These are phyloP conservation scores for Phylloscopus trochilus DNA, from an alignment of 2,113 vertebrate genomes.

Conservation along the genomic window DNA sequence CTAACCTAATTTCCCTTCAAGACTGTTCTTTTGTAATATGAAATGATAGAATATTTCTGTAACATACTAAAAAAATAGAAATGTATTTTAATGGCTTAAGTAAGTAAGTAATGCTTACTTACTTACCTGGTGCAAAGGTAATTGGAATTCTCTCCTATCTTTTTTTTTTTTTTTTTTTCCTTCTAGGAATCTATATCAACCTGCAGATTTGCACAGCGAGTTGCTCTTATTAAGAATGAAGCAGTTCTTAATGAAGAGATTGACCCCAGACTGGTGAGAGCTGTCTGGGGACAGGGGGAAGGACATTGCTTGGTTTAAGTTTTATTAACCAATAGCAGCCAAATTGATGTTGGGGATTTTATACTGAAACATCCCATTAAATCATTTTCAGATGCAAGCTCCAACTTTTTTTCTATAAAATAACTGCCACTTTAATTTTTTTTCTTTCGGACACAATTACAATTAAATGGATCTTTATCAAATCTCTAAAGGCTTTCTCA, in stretches of 20 bases:
- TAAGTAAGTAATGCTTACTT: too few relatives aligned
- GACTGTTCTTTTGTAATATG: neutral
- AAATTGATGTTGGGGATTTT: neutral
- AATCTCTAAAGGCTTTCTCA: neutral
- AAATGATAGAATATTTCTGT: neutral
- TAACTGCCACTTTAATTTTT: neutral
- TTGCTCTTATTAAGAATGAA: conserved; percentile 94
- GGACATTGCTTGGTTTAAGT: neutral
- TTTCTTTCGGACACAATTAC: neutral
- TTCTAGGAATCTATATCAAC: conserved; percentile 93
- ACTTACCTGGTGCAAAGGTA: neutral
- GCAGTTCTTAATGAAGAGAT: conserved; percentile 92
- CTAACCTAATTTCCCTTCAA: neutral
- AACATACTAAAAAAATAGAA: neutral
- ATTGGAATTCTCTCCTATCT: neutral
- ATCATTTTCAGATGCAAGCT: neutral
- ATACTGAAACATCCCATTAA: neutral
- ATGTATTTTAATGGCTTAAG: neutral
- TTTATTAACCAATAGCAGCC: neutral
- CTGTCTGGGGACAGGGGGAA: neutral
- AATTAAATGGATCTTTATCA: neutral
- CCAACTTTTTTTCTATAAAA: neutral
- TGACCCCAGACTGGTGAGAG: conserved; percentile 89
- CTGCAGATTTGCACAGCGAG: conserved; percentile 93
- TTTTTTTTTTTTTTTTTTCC: neutral